phyloP scores from a whole-genome alignment of 1,140 invertebrate species.

The Euborellia annulipes region DNA sequence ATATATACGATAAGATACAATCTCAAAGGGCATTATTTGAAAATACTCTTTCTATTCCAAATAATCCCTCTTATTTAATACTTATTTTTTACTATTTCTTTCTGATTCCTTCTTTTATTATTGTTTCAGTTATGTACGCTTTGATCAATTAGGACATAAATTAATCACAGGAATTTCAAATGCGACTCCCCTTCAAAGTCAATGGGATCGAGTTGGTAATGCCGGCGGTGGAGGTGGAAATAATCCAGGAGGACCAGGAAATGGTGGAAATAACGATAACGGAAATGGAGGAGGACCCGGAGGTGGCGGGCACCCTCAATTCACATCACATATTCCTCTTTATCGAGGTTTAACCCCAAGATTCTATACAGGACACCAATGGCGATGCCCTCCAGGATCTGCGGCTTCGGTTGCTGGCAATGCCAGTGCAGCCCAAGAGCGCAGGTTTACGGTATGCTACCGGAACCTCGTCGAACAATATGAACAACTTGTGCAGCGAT shows the following conservation, averaged over 20 bases:
- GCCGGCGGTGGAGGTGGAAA: constrained; percentile 16
- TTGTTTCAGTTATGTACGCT: constrained; percentile 57
- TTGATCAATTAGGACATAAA: constrained; percentile 65
- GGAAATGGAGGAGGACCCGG: no score
- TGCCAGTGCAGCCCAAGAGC: constrained; percentile 22
- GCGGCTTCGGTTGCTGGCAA: neutral
- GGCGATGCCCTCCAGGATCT: neutral
- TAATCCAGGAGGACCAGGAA: neutral
- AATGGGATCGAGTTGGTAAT: constrained; percentile 26
- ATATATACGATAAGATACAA: no score
- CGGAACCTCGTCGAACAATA: constrained; percentile 33
- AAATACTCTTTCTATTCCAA: no score
- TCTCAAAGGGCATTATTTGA: no score
- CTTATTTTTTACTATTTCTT: no score
- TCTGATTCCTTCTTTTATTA: constrained; percentile 10
- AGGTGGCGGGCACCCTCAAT: no score
- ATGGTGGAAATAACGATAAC: no score
- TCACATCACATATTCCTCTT: no score
- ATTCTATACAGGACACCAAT: no score
- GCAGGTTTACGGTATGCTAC: constrained; percentile 27
- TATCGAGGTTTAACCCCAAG: no score
- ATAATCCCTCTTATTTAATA: no score
- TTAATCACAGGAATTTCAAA: constrained; percentile 75
- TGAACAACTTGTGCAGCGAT: constrained; percentile 31
- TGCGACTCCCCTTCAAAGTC: constrained; percentile 31